phyloP scores from a whole-genome alignment of 2,888 invertebrate species.

The Parnassius apollo region DNA sequence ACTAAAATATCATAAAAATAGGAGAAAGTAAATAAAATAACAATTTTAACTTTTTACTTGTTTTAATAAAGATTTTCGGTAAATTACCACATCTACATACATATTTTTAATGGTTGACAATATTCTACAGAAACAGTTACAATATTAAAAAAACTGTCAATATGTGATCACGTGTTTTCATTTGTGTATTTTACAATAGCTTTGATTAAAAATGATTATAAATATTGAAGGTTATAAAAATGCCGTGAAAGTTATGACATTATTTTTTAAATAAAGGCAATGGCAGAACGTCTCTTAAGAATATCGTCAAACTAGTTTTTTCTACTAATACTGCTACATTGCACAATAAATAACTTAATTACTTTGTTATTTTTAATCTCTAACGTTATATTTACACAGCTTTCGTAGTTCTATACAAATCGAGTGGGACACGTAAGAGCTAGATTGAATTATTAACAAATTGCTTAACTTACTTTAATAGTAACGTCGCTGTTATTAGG shows the following conservation, averaged over 20 bases:
- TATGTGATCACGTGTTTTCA: no score
- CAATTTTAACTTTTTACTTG: conserved; percentile 4
- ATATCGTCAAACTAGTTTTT: conserved; percentile 50
- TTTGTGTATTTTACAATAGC: no score
- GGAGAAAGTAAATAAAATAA: conserved; percentile 13
- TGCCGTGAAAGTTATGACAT: conserved; percentile 18
- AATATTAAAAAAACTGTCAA: not conserved
- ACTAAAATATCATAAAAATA: not conserved
- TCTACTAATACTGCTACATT: conserved; percentile 77
- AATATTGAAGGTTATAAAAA: not conserved
- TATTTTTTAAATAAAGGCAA: conserved; percentile 15
- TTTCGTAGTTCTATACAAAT: conserved; percentile 53
- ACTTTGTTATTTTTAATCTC: conserved; percentile 44
- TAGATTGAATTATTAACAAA: conserved; percentile 35
- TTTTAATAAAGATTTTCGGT: conserved; percentile 23
- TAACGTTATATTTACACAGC: conserved; percentile 42
- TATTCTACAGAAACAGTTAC: conserved; percentile 22
- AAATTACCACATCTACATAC: conserved; percentile 24
- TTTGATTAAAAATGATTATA: no score
- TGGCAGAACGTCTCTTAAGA: conserved; percentile 34
- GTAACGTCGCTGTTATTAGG: conserved; percentile 2
- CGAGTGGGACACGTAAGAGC: conserved; percentile 55
- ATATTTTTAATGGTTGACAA: conserved; percentile 23
- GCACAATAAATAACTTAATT: conserved; percentile 79
- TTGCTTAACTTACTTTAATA: conserved; percentile 21